Base-by-base conservation (phyloP, 2,113 vertebrate genomes). In the Bothrops jararaca region DNA sequence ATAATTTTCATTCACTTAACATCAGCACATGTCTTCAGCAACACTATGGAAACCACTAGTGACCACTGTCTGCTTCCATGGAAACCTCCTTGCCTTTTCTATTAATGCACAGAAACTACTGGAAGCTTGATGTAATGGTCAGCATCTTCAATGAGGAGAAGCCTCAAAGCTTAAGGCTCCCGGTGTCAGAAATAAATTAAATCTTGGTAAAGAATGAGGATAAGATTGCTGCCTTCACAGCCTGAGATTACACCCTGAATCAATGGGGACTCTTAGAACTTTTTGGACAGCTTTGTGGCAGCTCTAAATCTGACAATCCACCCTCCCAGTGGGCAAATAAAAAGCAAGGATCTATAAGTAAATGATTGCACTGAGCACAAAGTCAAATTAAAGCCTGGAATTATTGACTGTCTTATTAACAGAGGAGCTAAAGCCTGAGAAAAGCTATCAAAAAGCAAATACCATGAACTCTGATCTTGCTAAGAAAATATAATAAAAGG, bases 11-110 rank as follows among this genome's bases (percentile, higher is more conserved):
- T 88, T 89, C 91, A 86, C 74, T 13, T 90, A 89, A 56, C 53
- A 94, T 93, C 0, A 0, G 93, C 95, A 95, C 95, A 0, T 97
- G 93, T 96, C 97, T 97, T 95, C 90, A 96, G 95, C 1, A 69
- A 96, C 6, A 91, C 98, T 97, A 98, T 98, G 97, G 98, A 97
- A 98, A 98, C 98, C 89, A 69, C 1, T 86, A 88, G 96, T 98
- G 96, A 95, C 95, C 95, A 92, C 91, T 0, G 95, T 95, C 96
- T 96, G 96, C 0, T 93, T 96, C 98, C 96, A 94, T 97, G 95
- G 97, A 96, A 97, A 97, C 97, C 88, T 94, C 98, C 96, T 97
- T 98, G 97, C 60, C 53, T 23, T 90, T 92, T 86, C 89, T 57
- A 39, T n/a, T 91, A 58, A 92, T 60, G 90, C 3, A 11, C 1